Conservation (phyloP, 1,140 invertebrate genomes). For the Platyscapa corneri region DNA sequence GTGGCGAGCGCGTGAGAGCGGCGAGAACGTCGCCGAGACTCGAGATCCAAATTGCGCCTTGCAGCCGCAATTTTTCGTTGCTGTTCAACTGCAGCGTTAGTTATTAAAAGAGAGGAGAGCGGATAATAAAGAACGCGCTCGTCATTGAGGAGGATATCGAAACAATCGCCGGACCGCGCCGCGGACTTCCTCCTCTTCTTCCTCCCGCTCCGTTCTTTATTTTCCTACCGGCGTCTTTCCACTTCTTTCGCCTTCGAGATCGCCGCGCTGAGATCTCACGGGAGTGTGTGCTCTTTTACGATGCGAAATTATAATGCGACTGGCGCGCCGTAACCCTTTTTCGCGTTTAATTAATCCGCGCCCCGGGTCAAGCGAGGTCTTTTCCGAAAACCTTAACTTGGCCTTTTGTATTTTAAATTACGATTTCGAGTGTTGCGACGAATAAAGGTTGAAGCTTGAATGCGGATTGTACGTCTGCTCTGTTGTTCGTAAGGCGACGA, state of each 20-base stretch:
- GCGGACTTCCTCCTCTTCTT: conserved; percentile 20
- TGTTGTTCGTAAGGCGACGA: no score
- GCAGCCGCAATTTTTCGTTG: no score
- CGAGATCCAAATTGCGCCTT: background rate
- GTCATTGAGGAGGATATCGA: conserved; percentile 35
- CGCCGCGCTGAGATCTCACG: conserved; percentile 21
- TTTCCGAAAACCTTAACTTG: background rate
- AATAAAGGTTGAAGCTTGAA: background rate
- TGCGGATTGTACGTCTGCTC: no score
- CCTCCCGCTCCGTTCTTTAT: conserved; percentile 4
- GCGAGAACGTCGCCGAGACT: no score
- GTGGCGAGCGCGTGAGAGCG: no score
- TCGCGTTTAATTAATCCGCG: conserved; percentile 37
- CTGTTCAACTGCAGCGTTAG: background rate
- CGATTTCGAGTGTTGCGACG: background rate
- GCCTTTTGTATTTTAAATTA: background rate
- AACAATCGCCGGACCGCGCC: background rate
- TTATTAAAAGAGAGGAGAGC: background rate
- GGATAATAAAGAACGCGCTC: background rate
- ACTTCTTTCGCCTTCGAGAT: conserved; percentile 8
- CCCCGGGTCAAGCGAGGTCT: background rate
- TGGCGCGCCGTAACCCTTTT: background rate
- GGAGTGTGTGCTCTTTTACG: conserved; percentile 1
- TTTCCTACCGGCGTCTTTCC: background rate
- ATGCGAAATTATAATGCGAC: conserved; percentile 33